These are phyloP conservation scores for Chromobotia macracanthus DNA, from an alignment of 2,797 vertebrate species.

Conservation along the genomic window DNA sequence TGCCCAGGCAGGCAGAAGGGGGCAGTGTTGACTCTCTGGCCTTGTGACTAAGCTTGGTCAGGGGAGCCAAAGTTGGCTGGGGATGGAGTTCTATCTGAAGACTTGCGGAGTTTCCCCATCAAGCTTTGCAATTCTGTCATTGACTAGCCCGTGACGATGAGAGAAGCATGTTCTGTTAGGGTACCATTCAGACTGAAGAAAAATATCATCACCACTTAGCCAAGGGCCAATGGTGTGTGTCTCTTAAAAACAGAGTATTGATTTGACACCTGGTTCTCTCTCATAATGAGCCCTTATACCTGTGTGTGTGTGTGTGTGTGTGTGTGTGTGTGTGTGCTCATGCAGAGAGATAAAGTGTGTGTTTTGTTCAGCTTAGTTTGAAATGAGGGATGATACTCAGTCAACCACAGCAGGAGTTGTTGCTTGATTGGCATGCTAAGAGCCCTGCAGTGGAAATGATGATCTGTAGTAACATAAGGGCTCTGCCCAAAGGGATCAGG, in stretches of 20 bases:
- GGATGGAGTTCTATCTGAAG: constrained; percentile 43
- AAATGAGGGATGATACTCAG: constrained; percentile 46
- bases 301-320: constrained; percentile 7
- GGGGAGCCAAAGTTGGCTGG: neutral
- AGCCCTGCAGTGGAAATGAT: constrained; percentile 37
- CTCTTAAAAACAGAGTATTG: constrained; percentile 10
- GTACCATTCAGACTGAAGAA: neutral
- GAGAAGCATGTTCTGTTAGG: constrained; percentile 20
- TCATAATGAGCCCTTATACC: constrained; percentile 16
- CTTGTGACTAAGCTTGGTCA: neutral
- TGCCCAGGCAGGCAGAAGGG: constrained; percentile 46
- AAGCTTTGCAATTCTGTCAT: constrained; percentile 25
- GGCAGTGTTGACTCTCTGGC: constrained; percentile 54
- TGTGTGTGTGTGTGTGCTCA: constrained; percentile 28
- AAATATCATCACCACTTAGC: constrained; percentile 7
- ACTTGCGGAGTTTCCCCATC: constrained; percentile 18
- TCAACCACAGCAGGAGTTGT: constrained; percentile 45
- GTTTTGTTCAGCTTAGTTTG: constrained; percentile 55
- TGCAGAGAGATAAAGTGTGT: constrained; percentile 51
- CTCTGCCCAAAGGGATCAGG: constrained; percentile 21
- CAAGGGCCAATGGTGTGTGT: constrained; percentile 13
- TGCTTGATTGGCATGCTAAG: constrained; percentile 42
- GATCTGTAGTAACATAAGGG: constrained; percentile 25
- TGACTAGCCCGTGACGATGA: neutral
- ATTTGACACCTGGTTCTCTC: constrained; percentile 26